A percentile compares a stretch with the other conserved stretches of the same genome.
Conservation (phyloP, 1,140 invertebrate species). For the Gonatopus flavifemur region DNA sequence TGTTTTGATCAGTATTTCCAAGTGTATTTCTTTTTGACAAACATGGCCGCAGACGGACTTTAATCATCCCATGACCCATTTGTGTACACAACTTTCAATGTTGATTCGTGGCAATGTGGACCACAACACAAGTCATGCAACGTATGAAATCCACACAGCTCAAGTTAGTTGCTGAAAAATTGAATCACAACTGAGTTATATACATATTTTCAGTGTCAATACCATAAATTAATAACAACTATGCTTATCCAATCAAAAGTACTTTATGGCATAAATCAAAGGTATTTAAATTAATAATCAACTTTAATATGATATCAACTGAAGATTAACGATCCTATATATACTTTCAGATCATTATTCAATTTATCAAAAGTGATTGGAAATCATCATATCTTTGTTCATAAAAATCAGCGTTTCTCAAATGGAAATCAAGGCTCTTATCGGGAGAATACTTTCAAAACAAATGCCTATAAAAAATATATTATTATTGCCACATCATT, state of each 20-base stretch:
- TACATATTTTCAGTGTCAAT: too few relatives aligned
- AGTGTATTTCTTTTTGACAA: too few relatives aligned
- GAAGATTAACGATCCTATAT: not conserved
- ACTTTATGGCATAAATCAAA: constrained; percentile 1
- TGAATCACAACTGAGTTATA: too few relatives aligned
- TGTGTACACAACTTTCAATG: too few relatives aligned
- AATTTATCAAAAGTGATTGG: not conserved
- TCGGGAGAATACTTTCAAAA: not conserved
- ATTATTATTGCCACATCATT: constrained; percentile 23
- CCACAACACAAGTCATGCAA: too few relatives aligned
- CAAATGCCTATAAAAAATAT: constrained; percentile 10
- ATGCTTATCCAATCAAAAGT: constrained; percentile 14
- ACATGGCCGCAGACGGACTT: too few relatives aligned
- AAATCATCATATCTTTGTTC: not conserved
- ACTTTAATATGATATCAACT: not conserved
- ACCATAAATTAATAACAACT: too few relatives aligned
- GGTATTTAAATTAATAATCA: constrained; percentile 5
- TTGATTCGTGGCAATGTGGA: too few relatives aligned
- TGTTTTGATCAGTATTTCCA: too few relatives aligned
- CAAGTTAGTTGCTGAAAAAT: too few relatives aligned
- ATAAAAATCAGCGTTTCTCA: not conserved
- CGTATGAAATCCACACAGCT: too few relatives aligned
- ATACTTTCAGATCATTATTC: constrained; percentile 14
- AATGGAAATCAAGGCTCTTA: not conserved
- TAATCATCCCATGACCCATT: too few relatives aligned